phyloP scores from a whole-genome alignment of 1,140 invertebrate genomes.

The Andricus grossulariae region DNA sequence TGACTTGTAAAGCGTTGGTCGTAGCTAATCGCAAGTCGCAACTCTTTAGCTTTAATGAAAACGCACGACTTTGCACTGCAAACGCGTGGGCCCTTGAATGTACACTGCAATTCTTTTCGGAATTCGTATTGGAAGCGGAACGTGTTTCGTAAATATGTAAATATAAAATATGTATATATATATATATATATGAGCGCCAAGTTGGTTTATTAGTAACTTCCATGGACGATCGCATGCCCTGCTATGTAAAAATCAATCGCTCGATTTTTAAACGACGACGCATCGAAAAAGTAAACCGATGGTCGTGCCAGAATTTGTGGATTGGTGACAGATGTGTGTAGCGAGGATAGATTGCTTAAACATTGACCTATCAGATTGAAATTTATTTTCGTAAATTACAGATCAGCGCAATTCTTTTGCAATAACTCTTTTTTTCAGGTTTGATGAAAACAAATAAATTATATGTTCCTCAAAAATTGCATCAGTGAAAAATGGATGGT shows the following conservation, averaged over 20 bases:
- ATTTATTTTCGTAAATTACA: too few relatives aligned
- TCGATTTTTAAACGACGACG: background rate
- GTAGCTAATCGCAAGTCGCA: constrained; percentile 5
- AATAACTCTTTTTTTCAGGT: too few relatives aligned
- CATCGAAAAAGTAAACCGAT: background rate
- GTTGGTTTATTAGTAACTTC: constrained; percentile 51
- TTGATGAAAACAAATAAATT: too few relatives aligned
- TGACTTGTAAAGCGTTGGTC: background rate
- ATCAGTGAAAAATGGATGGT: too few relatives aligned
- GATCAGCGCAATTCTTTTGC: too few relatives aligned
- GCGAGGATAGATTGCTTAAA: too few relatives aligned
- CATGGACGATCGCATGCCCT: constrained; percentile 28
- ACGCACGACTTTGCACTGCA: background rate
- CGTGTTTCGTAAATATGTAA: constrained; percentile 40
- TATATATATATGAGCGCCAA: constrained; percentile 36
- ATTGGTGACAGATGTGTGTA: too few relatives aligned
- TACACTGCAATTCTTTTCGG: constrained; percentile 43
- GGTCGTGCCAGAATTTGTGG: background rate
- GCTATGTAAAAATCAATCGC: background rate
- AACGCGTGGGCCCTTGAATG: background rate
- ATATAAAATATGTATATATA: too few relatives aligned
- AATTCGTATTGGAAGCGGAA: constrained; percentile 33
- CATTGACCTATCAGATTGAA: too few relatives aligned
- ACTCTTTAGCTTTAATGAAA: constrained; percentile 9
- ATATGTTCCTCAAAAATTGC: too few relatives aligned